phyloP scores from a whole-genome alignment of 2,888 invertebrate species.

The Epinotia bilunana region DNA sequence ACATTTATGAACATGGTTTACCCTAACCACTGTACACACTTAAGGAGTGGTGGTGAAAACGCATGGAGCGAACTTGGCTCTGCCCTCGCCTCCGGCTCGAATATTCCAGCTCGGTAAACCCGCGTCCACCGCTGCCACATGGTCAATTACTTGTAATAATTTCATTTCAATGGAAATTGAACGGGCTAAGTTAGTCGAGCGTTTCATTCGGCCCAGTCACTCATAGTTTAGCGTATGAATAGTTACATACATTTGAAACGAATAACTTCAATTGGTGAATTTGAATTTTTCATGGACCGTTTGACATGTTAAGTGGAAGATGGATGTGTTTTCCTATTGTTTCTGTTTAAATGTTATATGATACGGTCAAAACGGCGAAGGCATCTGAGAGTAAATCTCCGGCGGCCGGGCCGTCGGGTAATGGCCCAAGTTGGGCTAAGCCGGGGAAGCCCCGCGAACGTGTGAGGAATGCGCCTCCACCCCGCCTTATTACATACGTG shows the following conservation, averaged over 20 bases:
- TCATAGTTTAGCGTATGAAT: conserved; percentile 26
- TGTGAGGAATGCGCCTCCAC: conserved; percentile 76
- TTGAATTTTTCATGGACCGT: conserved; percentile 29
- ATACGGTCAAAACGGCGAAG: conserved; percentile 48
- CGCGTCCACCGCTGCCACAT: conserved; percentile 22
- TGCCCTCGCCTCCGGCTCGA: background rate
- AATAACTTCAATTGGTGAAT: conserved; percentile 3
- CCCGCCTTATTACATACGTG: conserved; percentile 82
- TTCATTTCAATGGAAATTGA: conserved; percentile 35
- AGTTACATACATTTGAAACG: conserved; percentile 9
- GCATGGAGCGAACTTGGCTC: conserved; percentile 1
- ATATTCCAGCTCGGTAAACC: conserved; percentile 17
- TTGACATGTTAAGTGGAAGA: conserved; percentile 37
- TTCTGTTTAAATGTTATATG: conserved; percentile 52
- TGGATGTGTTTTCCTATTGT: conserved; percentile 43
- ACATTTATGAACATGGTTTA: no score
- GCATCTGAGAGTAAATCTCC: conserved; percentile 62
- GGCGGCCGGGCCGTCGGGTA: conserved; percentile 61
- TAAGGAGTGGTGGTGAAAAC: background rate
- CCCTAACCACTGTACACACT: background rate
- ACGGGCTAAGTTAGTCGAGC: conserved; percentile 33
- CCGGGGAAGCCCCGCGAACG: conserved; percentile 71
- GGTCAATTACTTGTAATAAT: conserved; percentile 40
- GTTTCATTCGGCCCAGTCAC: conserved; percentile 27
- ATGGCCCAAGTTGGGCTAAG: conserved; percentile 79